These are phyloP conservation scores for Cebus imitator DNA, from an alignment of 2,113 vertebrate species.

Conservation along the genomic window DNA sequence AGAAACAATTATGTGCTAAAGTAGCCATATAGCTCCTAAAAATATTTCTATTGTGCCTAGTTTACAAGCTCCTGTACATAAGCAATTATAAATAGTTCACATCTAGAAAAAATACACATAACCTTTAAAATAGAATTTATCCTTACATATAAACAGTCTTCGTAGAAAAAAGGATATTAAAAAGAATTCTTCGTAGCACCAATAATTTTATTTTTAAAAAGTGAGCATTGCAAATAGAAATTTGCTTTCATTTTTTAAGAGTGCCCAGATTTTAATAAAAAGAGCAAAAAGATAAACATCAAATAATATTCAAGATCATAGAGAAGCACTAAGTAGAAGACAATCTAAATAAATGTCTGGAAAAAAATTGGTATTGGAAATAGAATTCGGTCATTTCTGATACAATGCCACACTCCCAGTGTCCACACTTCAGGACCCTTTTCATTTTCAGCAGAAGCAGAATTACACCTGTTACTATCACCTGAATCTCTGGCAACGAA, in stretches of 20 bases:
- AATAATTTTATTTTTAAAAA: constrained; percentile 23
- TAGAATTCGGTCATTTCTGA: constrained; percentile 45
- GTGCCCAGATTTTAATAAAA: constrained; percentile 31
- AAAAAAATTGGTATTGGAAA: background rate
- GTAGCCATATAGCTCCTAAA: constrained; percentile 82
- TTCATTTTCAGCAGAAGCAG: constrained; percentile 40
- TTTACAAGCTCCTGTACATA: constrained; percentile 93
- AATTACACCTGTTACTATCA: constrained; percentile 37
- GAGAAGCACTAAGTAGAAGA: background rate
- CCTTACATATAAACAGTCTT: constrained; percentile 90
- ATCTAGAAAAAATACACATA: constrained; percentile 95
- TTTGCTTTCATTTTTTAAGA: constrained; percentile 6
- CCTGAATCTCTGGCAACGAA: constrained; percentile 41
- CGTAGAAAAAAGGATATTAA: constrained; percentile 84
- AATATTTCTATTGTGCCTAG: constrained; percentile 87
- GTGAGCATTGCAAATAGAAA: constrained; percentile 67
- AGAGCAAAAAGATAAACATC: constrained; percentile 34
- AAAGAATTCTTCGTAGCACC: constrained; percentile 85
- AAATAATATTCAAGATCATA: constrained; percentile 31
- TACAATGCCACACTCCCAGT: background rate
- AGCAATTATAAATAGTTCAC: constrained; percentile 96
- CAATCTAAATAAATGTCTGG: background rate
- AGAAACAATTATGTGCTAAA: constrained; percentile 82
- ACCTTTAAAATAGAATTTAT: constrained; percentile 91
- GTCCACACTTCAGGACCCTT: constrained; percentile 56